These are phyloP conservation scores for Deroptyus accipitrinus DNA, from an alignment of 2,113 vertebrate genomes.

Conservation along the genomic window DNA sequence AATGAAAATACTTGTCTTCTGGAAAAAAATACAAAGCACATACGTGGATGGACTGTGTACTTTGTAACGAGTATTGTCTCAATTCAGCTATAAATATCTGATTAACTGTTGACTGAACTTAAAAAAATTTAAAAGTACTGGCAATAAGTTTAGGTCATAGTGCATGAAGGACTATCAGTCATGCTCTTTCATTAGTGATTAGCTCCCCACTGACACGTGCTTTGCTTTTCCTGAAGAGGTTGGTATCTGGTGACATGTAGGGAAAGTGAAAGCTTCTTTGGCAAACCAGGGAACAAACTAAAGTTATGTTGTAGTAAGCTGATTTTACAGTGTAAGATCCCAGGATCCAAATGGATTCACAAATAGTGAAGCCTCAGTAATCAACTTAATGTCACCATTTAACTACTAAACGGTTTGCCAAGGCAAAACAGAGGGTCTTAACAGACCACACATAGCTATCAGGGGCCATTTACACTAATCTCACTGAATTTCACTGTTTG, in stretches of 20 bases:
- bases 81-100: background rate
- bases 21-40: background rate
- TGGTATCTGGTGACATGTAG: background rate
- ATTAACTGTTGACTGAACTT: background rate
- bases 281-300: background rate
- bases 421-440: conserved; percentile 36
- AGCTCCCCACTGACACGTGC: background rate
- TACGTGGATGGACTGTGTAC: background rate
- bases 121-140: background rate
- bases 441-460: background rate
- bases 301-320: background rate
- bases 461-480: conserved; percentile 53
- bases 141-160: background rate
- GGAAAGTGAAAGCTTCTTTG: conserved; percentile 12
- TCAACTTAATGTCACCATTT: conserved; percentile 26
- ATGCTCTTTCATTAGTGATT: background rate
- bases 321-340: background rate
- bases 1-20: background rate
- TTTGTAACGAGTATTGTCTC: background rate
- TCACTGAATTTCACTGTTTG: conserved; percentile 65
- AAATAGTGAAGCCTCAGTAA: background rate
- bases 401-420: background rate
- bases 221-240: background rate
- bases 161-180: background rate
- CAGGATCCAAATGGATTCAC: background rate